These are phyloP conservation scores for Antedon mediterranea DNA, from an alignment of 53 echinoderm and acorn worm species.

Conservation along the genomic window DNA sequence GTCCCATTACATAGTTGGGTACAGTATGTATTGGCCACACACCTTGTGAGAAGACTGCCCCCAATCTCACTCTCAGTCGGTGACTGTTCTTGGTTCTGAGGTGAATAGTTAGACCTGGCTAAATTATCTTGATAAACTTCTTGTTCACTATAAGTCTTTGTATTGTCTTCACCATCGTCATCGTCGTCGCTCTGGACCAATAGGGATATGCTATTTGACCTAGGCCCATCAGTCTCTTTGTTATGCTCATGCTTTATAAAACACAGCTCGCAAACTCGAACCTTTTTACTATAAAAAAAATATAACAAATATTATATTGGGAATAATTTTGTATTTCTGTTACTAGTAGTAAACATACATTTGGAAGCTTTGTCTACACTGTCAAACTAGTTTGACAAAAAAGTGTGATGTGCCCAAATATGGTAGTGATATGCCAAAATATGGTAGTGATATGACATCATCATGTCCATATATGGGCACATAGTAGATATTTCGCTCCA, in stretches of 20 bases:
- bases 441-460: no score
- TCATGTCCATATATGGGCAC: no score
- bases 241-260: slow-evolving; percentile 70
- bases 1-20: no score
- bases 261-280: slow-evolving; percentile 75
- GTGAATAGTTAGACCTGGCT: neutral
- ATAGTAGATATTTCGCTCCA: no score
- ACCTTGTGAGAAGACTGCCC: neutral
- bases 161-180: neutral
- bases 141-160: neutral
- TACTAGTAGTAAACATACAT: no score
- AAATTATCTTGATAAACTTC: neutral
- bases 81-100: neutral
- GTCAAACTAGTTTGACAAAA: no score
- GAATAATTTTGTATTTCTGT: no score
- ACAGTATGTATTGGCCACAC: neutral
- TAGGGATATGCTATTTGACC: slow-evolving; percentile 33
- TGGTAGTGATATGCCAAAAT: no score
- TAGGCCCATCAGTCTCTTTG: slow-evolving; percentile 28
- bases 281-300: slow-evolving; percentile 46
- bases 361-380: no score
- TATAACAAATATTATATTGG: no score
- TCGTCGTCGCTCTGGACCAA: slow-evolving; percentile 32
- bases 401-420: no score
- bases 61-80: neutral